Evolutionary conservation across 1,140 invertebrate genomes (phyloP).

Genomic region (Neodiprion lecontei): DNA sequence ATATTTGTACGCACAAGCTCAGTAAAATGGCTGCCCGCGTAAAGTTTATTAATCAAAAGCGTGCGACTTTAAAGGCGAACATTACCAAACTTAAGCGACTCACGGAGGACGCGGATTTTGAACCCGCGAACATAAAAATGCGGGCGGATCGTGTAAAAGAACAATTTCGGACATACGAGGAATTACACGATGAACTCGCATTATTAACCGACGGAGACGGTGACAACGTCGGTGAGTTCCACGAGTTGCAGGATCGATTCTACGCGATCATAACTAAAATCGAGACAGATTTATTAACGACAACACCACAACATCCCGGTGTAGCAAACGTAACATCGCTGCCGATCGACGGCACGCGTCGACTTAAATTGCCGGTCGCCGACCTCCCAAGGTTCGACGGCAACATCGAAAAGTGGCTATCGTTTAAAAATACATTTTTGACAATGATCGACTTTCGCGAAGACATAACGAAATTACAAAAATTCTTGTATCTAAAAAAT

Average conservation of each 20-base stretch:
- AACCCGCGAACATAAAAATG: no score
- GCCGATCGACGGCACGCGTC: not conserved
- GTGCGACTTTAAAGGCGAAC: no score
- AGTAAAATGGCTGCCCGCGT: no score
- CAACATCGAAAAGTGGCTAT: constrained; percentile 20
- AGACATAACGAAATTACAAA: constrained; percentile 15
- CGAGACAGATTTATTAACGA: not conserved
- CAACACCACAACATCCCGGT: not conserved
- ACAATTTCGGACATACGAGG: no score
- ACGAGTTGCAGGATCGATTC: not conserved
- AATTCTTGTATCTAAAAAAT: constrained; percentile 29
- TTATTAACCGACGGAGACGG: no score
- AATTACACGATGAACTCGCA: no score
- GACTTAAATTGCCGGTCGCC: no score
- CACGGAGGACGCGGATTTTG: no score
- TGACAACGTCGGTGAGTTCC: not conserved
- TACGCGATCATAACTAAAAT: not conserved
- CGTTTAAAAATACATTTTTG: constrained; percentile 23
- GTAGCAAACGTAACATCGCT: not conserved
- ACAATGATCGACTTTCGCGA: constrained; percentile 14
- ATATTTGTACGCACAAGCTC: no score
- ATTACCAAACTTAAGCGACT: no score
- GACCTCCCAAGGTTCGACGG: constrained; percentile 17
- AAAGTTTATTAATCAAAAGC: no score
- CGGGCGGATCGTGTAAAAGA: no score